phyloP scores from a whole-genome alignment of 2,113 vertebrate genomes.

The Pholis gunnellus region DNA sequence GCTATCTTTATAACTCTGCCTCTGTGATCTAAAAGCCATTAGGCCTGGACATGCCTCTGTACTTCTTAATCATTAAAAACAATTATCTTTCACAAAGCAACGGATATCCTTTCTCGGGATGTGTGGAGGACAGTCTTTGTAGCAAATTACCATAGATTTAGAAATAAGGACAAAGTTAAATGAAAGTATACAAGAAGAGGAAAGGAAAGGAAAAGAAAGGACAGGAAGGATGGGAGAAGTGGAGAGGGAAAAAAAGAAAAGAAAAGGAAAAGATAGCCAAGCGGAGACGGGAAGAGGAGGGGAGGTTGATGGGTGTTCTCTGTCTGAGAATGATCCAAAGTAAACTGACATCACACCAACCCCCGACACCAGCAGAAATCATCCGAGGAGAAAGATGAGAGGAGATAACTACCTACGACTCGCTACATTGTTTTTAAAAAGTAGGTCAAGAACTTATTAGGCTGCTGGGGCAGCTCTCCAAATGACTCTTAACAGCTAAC shows the following conservation, averaged over 20 bases:
- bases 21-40: slow-evolving; percentile 67
- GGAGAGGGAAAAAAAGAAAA: slow-evolving; percentile 4
- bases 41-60: slow-evolving; percentile 55
- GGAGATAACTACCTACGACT: slow-evolving; percentile 64
- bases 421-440: slow-evolving; percentile 56
- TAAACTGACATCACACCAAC: slow-evolving; percentile 67
- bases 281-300: neutral
- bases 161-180: slow-evolving; percentile 13
- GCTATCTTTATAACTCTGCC: slow-evolving; percentile 62
- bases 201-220: slow-evolving; percentile 3
- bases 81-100: slow-evolving; percentile 54
- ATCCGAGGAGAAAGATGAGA: slow-evolving; percentile 60
- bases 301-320: slow-evolving; percentile 47
- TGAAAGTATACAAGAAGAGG: slow-evolving; percentile 6
- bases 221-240: neutral
- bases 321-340: slow-evolving; percentile 64
- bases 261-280: slow-evolving; percentile 19
- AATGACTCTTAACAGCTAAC: slow-evolving; percentile 25
- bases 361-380: slow-evolving; percentile 57
- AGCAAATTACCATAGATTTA: slow-evolving; percentile 39
- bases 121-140: slow-evolving; percentile 17
- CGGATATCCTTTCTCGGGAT: slow-evolving; percentile 36
- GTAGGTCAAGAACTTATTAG: slow-evolving; percentile 65
- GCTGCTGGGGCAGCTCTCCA: slow-evolving; percentile 28
- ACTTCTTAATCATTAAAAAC: slow-evolving; percentile 70